A percentile compares a stretch with the other conserved stretches of the same genome.
phyloP scores from a whole-genome alignment of 1,140 invertebrate species.

The Meloidogyne floridensis region DNA sequence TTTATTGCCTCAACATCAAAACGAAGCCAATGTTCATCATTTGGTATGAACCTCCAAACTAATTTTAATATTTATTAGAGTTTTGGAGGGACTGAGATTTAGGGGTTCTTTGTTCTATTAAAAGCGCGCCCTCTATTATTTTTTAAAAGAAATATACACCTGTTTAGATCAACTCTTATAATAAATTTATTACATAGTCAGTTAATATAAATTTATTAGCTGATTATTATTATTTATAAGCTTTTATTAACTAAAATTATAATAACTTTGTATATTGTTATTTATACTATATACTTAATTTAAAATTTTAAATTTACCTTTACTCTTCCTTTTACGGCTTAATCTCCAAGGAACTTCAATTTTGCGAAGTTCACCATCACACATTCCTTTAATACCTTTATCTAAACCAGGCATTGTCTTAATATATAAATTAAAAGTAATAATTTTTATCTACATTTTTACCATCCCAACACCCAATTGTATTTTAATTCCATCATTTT shows the following conservation, averaged over 20 bases:
- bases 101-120: too few species aligned
- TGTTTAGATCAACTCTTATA: too few species aligned
- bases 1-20: conserved; percentile 61
- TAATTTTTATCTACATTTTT: neutral
- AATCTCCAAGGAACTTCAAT: conserved; percentile 59
- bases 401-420: conserved; percentile 61
- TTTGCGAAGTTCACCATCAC: conserved; percentile 59
- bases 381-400: conserved; percentile 63
- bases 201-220: too few species aligned
- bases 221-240: too few species aligned
- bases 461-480: conserved; percentile 65
- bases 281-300: too few species aligned
- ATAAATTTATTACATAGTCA: too few species aligned
- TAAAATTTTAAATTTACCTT: conserved; percentile 33
- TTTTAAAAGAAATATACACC: too few species aligned
- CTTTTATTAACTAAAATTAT: too few species aligned
- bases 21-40: conserved; percentile 63
- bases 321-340: conserved; percentile 64
- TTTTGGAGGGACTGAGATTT: too few species aligned
- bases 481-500: conserved; percentile 53
- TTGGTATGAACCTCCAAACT: conserved; percentile 64
- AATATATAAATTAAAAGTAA: neutral
- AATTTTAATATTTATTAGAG: conserved; percentile 14
- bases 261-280: too few species aligned
- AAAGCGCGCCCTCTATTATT: too few species aligned